phyloP scores from a whole-genome alignment of 2,888 invertebrate genomes.

The Apamea sordens region DNA sequence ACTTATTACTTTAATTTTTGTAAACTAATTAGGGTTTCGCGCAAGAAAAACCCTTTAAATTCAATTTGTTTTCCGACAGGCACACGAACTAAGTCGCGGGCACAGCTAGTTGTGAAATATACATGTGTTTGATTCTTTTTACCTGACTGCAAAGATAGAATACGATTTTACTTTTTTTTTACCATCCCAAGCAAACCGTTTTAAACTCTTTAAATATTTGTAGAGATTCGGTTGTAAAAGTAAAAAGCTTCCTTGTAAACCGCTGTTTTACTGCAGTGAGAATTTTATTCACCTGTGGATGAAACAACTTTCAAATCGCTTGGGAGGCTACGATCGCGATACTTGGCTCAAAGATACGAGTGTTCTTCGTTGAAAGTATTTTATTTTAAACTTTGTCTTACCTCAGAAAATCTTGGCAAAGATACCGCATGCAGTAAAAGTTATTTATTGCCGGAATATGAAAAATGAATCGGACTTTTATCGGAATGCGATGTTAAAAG shows the following conservation, averaged over 20 bases:
- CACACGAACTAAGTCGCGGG: too few species aligned
- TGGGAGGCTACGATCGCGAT: conserved; percentile 46
- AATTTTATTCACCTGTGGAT: conserved; percentile 60
- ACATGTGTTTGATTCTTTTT: conserved; percentile 35
- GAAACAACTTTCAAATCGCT: conserved; percentile 53
- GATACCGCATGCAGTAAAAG: conserved; percentile 23
- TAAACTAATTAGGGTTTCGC: too few species aligned
- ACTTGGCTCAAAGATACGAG: conserved; percentile 45
- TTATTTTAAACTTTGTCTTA: conserved; percentile 52
- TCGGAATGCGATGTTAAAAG: neutral
- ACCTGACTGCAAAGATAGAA: neutral
- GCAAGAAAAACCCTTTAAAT: too few species aligned
- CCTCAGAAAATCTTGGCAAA: conserved; percentile 44
- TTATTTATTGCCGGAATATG: conserved; percentile 19
- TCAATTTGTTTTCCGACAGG: too few species aligned
- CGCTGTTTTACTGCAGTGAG: conserved; percentile 43
- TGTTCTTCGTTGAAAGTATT: conserved; percentile 48
- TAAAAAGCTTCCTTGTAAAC: conserved; percentile 38
- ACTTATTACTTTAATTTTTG: too few species aligned
- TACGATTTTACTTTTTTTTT: conserved; percentile 1
- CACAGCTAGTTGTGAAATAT: neutral
- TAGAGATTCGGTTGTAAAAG: conserved; percentile 36
- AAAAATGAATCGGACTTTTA: conserved; percentile 24
- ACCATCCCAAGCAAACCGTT: conserved; percentile 42
- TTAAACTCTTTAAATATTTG: conserved; percentile 58